Percentiles rank a stretch among this genome's conserved stretches.
These are phyloP conservation scores for Tretioscincus oriximinensis DNA, from an alignment of 2,113 vertebrate species.

Conservation along the genomic window DNA sequence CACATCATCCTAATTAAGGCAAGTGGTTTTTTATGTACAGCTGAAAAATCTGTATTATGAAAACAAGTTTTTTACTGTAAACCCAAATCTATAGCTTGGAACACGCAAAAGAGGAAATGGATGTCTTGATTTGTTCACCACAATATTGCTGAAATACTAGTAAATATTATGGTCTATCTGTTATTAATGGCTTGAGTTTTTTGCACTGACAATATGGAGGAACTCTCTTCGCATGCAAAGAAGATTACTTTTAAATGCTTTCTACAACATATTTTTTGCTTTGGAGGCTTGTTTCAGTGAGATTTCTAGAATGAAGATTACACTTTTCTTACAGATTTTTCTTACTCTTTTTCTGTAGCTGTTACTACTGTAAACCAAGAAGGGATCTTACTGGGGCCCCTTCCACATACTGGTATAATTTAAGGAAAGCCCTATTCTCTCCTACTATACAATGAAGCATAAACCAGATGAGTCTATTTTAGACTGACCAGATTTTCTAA, in stretches of 20 bases:
- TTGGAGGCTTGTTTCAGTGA: accelerated
- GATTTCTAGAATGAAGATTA: neutral
- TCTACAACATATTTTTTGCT: neutral
- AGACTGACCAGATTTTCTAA: too few species aligned
- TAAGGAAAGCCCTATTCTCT: too few species aligned
- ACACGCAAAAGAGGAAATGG: conserved; percentile 24
- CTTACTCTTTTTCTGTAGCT: too few species aligned
- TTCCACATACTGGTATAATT: too few species aligned
- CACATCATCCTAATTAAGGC: conserved; percentile 3
- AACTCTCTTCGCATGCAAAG: neutral
- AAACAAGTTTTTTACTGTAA: conserved; percentile 36
- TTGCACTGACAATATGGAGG: neutral
- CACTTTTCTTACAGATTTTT: neutral
- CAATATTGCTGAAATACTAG: conserved; percentile 24
- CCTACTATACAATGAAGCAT: too few species aligned
- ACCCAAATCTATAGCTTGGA: neutral
- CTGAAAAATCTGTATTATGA: neutral
- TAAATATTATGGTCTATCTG: conserved; percentile 6
- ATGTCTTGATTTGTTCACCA: conserved; percentile 7
- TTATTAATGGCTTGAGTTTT: conserved; percentile 8
- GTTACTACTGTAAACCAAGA: too few species aligned
- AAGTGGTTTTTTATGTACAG: neutral
- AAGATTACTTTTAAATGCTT: neutral
- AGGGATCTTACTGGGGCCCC: too few species aligned
- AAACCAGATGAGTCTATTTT: too few species aligned